Evolutionary conservation across 1,140 invertebrate species (phyloP).

Genomic region (Conus betulinus): DNA sequence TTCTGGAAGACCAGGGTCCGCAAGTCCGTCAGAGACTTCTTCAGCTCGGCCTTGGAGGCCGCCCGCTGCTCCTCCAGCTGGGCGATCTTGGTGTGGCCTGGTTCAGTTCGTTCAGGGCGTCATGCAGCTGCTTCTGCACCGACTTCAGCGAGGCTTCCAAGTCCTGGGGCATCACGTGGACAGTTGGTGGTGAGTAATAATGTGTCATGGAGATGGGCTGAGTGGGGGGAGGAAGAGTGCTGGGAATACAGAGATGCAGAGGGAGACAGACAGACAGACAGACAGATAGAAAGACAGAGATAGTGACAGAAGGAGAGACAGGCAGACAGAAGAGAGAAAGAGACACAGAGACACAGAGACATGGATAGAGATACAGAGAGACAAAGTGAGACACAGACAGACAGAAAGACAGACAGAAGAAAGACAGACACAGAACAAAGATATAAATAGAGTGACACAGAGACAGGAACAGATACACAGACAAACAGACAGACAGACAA

Average conservation of each 20-base stretch:
- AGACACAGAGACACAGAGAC: too few species aligned
- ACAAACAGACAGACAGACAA: background rate
- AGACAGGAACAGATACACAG: background rate
- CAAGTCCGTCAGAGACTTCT: background rate
- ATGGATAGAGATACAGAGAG: too few species aligned
- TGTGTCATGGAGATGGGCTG: background rate
- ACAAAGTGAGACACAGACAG: background rate
- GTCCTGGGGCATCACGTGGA: conserved; percentile 28
- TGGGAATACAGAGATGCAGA: too few species aligned
- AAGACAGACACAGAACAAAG: background rate
- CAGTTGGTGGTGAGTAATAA: background rate
- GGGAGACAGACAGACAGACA: too few species aligned
- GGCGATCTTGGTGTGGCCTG: conserved; percentile 28
- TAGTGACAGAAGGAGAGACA: too few species aligned
- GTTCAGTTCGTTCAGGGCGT: conserved; percentile 51
- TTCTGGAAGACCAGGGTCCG: conserved; percentile 25
- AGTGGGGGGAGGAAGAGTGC: too few species aligned
- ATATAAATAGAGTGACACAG: background rate
- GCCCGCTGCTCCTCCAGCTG: conserved; percentile 39
- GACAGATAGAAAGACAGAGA: too few species aligned
- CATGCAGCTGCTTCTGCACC: conserved; percentile 48
- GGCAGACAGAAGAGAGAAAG: too few species aligned
- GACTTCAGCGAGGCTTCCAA: conserved; percentile 24
- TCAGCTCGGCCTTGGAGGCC: conserved; percentile 23
- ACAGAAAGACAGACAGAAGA: background rate